Conservation (phyloP, 2,113 vertebrate genomes). For the Lucifuga dentata region DNA sequence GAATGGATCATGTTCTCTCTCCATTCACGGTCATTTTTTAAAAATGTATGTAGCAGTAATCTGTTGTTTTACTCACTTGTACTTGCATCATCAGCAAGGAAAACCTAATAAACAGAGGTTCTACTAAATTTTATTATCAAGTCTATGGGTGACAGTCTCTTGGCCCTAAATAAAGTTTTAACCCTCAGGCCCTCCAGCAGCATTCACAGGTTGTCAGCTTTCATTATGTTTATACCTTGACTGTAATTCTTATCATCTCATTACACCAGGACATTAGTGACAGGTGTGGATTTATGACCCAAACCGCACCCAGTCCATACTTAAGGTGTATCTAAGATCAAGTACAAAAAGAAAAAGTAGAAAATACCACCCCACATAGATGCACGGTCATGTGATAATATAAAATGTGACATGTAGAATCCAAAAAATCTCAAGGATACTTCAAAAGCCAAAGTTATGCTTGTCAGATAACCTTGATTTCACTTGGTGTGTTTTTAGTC, state of each 20-base stretch:
- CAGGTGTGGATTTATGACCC: neutral
- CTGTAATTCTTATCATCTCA: slow-evolving; percentile 1
- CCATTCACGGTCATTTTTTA: neutral
- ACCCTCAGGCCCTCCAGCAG: neutral
- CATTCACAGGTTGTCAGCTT: slow-evolving; percentile 16
- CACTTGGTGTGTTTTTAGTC: neutral
- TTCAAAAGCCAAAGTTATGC: no score
- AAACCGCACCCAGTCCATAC: neutral
- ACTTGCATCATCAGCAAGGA: no score
- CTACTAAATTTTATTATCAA: no score
- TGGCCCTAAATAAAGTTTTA: no score
- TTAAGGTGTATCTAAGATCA: neutral
- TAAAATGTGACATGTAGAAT: no score
- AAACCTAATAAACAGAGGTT: no score
- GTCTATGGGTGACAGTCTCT: no score
- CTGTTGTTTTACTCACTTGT: no score
- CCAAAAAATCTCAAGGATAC: no score
- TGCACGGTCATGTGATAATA: no score
- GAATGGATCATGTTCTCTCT: neutral
- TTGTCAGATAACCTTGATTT: no score
- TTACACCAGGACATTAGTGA: neutral
- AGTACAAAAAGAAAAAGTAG: neutral
- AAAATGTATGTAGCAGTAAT: no score
- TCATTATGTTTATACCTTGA: slow-evolving; percentile 3
- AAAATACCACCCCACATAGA: neutral